phyloP scores from a whole-genome alignment of 2,113 vertebrate species.

The Lichenostomus cassidix region DNA sequence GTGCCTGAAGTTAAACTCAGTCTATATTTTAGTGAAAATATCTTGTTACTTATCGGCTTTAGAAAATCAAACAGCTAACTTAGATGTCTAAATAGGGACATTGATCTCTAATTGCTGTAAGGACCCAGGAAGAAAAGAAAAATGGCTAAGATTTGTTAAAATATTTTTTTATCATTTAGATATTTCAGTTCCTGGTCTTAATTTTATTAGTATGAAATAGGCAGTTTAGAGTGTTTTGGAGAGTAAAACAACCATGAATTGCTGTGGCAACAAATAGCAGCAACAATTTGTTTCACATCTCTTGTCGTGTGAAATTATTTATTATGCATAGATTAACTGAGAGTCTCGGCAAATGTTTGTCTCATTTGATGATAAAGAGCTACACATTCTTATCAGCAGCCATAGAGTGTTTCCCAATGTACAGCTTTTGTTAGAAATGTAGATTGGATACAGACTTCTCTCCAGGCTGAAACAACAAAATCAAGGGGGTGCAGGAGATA shows the following conservation, averaged over 20 bases:
- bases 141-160: not conserved
- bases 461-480: not conserved
- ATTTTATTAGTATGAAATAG: slow-evolving; percentile 1
- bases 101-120: not conserved
- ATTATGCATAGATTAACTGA: not conserved
- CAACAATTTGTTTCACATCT: not conserved
- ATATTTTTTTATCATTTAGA: not conserved
- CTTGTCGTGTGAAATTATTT: slow-evolving; percentile 4
- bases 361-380: not conserved
- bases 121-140: not conserved
- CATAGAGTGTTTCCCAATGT: not conserved
- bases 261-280: slow-evolving; percentile 12
- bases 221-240: not conserved
- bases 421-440: not conserved
- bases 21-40: not conserved
- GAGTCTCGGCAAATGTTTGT: not conserved
- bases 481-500: not conserved
- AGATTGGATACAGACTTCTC: not conserved
- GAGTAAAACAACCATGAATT: not conserved
- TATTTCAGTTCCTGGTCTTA: slow-evolving; percentile 5
- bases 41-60: not conserved
- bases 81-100: not conserved
- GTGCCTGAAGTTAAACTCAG: not conserved
- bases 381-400: not conserved
- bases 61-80: not conserved